Base-by-base conservation (phyloP, 2,113 vertebrate species). In the Candoia aspera region DNA sequence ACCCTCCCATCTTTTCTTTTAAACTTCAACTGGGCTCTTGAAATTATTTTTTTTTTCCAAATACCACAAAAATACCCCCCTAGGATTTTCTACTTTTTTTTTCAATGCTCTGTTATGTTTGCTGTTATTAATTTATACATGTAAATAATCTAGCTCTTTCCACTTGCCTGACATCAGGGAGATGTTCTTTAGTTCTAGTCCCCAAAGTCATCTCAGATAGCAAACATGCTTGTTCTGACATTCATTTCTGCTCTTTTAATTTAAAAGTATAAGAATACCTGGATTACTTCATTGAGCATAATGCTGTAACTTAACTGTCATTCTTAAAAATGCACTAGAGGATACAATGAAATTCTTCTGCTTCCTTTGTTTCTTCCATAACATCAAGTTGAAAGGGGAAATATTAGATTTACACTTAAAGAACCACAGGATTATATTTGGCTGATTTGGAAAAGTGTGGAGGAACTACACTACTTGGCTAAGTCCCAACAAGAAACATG, bases 141-240 rank as follows among this genome's bases (percentile, higher is more conserved):
- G 58, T 84, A 92, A 92, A 89, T 89, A 92, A 92, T 84, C 91
- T 62, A 55, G 46, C 62, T 92, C 46, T 92, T 92, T 58, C 57
- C 87, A 84, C 33, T 64, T 89, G 57, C 17, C 73, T 84, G 57
- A 64, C 91, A 89, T 89, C n/a, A 19, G 73, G 73, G 73, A 92
- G 46, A 29, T 84, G 29, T 89, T 92, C 58, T 89, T 89, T 64
- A 37, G 21, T 26, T 62, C 46, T 92, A 64, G 46, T 92, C 87
- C 73, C 87, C 23, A 62, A 62, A 89, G 73, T 37, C 57, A 89
- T 89, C 73, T 92, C 46, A 84, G 57, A 79, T 85, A 62, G 68
- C 91, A 92, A 92, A 84, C n/a, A 42, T 64, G 49, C n/a, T 92
- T 89, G 87, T 92, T 92, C 58, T 23, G 54, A 89, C 57, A 92